Conservation (phyloP, 2,888 invertebrate genomes). For the Aproaerema taeniolella region DNA sequence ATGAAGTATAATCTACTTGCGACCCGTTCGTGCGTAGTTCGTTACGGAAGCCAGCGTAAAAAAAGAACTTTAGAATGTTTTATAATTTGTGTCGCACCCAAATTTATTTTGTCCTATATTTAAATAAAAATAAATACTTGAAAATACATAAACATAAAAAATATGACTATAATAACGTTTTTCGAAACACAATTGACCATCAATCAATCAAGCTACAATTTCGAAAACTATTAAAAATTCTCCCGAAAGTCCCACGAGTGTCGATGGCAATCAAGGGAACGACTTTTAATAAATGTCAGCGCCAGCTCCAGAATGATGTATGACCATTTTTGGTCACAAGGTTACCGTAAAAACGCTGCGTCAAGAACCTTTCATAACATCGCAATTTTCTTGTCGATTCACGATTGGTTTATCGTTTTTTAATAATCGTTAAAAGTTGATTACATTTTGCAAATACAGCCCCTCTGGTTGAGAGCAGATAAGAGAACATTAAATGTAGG, state of each 20-base stretch:
- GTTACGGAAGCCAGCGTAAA: neutral
- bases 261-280: slow-evolving; percentile 37
- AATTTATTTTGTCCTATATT: too few species aligned
- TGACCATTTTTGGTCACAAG: slow-evolving; percentile 46
- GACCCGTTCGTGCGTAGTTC: neutral
- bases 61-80: neutral
- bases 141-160: too few species aligned
- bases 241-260: too few species aligned
- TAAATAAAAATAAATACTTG: too few species aligned
- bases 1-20: neutral
- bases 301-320: slow-evolving; percentile 48
- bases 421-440: slow-evolving; percentile 25
- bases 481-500: too few species aligned
- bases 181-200: too few species aligned
- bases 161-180: too few species aligned
- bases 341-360: slow-evolving; percentile 46
- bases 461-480: too few species aligned
- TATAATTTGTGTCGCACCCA: too few species aligned
- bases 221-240: neutral
- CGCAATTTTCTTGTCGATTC: slow-evolving; percentile 43
- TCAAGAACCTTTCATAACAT: slow-evolving; percentile 48
- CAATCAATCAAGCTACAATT: too few species aligned
- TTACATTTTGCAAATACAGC: too few species aligned
- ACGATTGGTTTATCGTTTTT: slow-evolving; percentile 33
- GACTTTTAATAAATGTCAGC: slow-evolving; percentile 59